Evolutionary conservation across 2,113 vertebrate genomes (phyloP).

Genomic region (Lamprologus lemairii): DNA sequence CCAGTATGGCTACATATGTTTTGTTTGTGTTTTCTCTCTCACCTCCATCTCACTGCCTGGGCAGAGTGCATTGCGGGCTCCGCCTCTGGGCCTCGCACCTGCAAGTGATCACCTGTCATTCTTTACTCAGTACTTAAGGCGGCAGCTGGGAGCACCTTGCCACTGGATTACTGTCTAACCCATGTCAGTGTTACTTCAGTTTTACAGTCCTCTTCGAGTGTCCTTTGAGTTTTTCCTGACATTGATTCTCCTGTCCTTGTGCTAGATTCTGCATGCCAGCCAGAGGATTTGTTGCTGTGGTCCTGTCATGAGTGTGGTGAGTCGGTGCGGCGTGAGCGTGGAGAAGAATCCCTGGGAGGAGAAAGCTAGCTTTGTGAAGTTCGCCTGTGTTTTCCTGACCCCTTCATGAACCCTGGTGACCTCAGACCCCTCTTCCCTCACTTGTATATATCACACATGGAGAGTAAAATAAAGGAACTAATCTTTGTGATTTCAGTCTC

Average conservation of each 20-base stretch:
- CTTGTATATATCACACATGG: not conserved
- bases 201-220: not conserved
- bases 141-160: not conserved
- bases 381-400: not conserved
- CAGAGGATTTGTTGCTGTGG: not conserved
- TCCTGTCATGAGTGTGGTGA: not conserved
- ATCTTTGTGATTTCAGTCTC: not conserved
- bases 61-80: not conserved
- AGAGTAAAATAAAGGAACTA: not conserved
- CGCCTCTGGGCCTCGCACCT: not conserved
- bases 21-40: not conserved
- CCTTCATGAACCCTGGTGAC: not conserved
- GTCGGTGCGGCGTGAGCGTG: not conserved
- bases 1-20: not conserved
- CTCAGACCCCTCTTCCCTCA: not conserved
- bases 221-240: not conserved
- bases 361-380: not conserved
- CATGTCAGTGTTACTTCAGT: not conserved
- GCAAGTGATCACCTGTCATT: not conserved
- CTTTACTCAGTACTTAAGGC: not conserved
- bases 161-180: not conserved
- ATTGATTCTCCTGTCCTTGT: not conserved
- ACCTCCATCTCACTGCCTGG: not conserved
- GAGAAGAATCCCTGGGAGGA: not conserved
- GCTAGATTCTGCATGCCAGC: not conserved